Evolutionary conservation across 2,113 vertebrate genomes (phyloP).

Genomic region (Marcusenius ussheri): DNA sequence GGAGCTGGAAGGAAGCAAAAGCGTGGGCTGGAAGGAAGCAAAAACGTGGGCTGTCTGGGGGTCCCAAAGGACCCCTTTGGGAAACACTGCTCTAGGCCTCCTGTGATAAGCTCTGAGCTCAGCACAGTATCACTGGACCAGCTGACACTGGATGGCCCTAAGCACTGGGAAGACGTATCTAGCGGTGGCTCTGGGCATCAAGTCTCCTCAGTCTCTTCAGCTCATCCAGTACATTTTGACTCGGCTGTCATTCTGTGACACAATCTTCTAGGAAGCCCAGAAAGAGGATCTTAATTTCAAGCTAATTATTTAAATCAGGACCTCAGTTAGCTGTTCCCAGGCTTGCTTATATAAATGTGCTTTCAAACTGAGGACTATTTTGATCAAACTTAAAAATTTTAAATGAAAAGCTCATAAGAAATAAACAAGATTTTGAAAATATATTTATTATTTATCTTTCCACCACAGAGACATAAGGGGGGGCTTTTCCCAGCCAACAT

Average conservation of each 20-base stretch:
- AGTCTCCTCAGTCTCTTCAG: neutral
- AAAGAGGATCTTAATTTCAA: constrained; percentile 21
- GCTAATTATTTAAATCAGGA: constrained; percentile 21
- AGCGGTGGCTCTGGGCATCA: neutral
- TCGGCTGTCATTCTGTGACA: neutral
- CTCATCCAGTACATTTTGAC: neutral
- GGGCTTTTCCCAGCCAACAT: neutral
- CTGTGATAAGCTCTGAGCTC: neutral
- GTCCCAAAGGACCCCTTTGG: neutral
- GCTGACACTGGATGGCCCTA: neutral
- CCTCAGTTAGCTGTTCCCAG: neutral
- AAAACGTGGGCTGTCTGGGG: neutral
- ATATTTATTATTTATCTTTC: neutral
- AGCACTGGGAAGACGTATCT: neutral
- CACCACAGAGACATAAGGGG: neutral
- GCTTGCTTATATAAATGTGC: constrained; percentile 11
- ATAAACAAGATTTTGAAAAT: neutral
- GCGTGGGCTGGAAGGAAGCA: neutral
- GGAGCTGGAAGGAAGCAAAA: neutral
- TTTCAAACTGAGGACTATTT: neutral
- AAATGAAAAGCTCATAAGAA: neutral
- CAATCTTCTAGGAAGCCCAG: neutral
- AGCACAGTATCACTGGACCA: neutral
- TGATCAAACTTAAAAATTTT: neutral
- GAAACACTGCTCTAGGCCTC: neutral